A percentile compares a stretch with the other conserved stretches of the same genome.
phyloP scores from a whole-genome alignment of 2,797 vertebrate species.

The Esox lucius region DNA sequence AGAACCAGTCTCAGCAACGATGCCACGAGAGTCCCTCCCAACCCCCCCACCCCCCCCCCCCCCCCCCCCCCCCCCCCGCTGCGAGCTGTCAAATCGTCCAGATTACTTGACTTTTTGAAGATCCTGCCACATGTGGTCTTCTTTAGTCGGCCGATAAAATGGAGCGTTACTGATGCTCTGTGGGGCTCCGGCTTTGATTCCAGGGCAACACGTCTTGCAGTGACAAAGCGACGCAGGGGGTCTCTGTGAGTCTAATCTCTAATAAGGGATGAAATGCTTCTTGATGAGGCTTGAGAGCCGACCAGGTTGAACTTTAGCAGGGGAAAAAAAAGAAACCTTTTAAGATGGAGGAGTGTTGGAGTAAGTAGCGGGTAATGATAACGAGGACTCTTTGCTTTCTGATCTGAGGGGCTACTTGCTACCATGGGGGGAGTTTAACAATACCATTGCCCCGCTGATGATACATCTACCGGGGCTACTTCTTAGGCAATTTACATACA shows the following conservation, averaged over 20 bases:
- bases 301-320: conserved; percentile 59
- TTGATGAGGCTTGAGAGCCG: conserved; percentile 54
- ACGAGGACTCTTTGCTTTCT: conserved; percentile 15
- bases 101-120: conserved; percentile 71
- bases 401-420: not conserved
- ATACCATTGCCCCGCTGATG: conserved; percentile 14
- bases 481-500: not conserved
- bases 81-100: conserved; percentile 69
- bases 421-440: conserved; percentile 16
- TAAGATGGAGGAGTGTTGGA: not conserved
- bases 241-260: conserved; percentile 75
- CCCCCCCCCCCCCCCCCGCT: conserved; percentile 55
- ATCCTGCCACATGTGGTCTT: conserved; percentile 64
- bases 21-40: conserved; percentile 51
- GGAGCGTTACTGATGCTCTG: conserved; percentile 60
- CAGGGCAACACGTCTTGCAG: conserved; percentile 65
- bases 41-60: conserved; percentile 36
- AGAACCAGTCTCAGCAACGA: conserved; percentile 51
- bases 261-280: conserved; percentile 67
- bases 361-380: conserved; percentile 42
- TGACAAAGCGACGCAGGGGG: conserved; percentile 72
- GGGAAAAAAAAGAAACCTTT: not conserved
- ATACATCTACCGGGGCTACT: conserved; percentile 6
- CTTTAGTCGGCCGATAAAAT: conserved; percentile 59
- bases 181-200: conserved; percentile 76